Evolutionary conservation across 2,888 invertebrate genomes (phyloP), one percentile per base, ranked within the genome.

Genomic region (Seladonia tumulorum): DNA sequence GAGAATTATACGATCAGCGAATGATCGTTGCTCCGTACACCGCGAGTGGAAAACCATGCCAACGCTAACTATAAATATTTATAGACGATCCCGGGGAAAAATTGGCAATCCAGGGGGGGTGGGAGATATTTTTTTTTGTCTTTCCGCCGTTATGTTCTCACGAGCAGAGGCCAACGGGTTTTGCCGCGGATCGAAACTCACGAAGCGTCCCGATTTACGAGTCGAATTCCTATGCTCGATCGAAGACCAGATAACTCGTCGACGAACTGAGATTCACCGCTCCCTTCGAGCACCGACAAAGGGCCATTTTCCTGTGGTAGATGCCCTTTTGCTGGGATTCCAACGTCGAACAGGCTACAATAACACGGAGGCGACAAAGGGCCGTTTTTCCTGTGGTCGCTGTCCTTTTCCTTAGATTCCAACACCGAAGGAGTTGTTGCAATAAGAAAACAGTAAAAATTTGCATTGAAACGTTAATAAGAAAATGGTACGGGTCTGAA

Each of bases 161-260:
- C 25, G 29, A n/a, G 3, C 45, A 16, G 39, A 8, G 22, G 49
- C 22, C 25, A n/a, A 18, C 7, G 29, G 8, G 7, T 80, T 82
- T 29, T 35, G 22, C 16, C 18, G 39, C 47, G n/a, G 70, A 63
- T 60, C 29, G 4, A 29, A 75, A 68, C 75, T 25, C 70, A n/a
- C 16, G 57, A 70, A 49, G 47, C 47, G 12, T 71, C 29, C 53
- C 39, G 14, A 29, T 12, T 60, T 39, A 8, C 47, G 10, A 18
- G 16, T 29, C 57, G 71, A 53, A 49, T 63, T 18, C 18, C 35
- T 42, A n/a, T 12, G 71, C 60, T 71, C 10, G 49, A 81, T 81
- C 75, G 16, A 39, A 18, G 25, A n/a, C 16, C 25, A 63, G 75
- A 80, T 80, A 75, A 49, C 35, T 18, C 68, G n/a, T 16, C 16